A percentile compares a stretch with the other conserved stretches of the same genome.
Conservation (phyloP, 2,113 vertebrate genomes). For the Leuciscus idus region DNA sequence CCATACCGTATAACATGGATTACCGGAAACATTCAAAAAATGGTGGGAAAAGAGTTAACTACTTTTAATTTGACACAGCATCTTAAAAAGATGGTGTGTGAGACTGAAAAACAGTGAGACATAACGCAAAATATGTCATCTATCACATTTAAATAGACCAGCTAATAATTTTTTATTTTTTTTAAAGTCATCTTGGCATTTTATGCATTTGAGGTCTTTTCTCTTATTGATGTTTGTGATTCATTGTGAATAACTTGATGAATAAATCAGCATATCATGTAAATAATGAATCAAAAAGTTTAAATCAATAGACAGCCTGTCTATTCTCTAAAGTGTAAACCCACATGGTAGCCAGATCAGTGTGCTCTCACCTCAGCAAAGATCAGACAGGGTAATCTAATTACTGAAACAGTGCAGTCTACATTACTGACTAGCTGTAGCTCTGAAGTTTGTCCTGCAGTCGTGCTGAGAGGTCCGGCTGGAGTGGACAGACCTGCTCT, state of each 20-base stretch:
- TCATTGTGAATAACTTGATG: neutral
- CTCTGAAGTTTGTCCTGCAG: slow-evolving; percentile 15
- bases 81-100: too few relatives aligned
- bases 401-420: slow-evolving; percentile 12
- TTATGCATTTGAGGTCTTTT: neutral
- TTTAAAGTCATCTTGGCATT: neutral
- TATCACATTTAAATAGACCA: neutral
- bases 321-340: neutral
- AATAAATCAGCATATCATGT: neutral
- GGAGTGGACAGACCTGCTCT: slow-evolving; percentile 20
- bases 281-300: neutral
- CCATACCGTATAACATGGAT: too few relatives aligned
- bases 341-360: neutral
- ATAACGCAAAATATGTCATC: too few relatives aligned
- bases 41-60: too few relatives aligned
- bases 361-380: slow-evolving; percentile 8
- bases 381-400: slow-evolving; percentile 38
- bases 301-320: neutral
- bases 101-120: too few relatives aligned
- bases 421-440: slow-evolving; percentile 12
- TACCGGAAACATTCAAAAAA: too few relatives aligned
- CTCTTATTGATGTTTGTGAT: neutral
- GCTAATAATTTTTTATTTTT: neutral
- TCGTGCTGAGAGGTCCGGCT: slow-evolving; percentile 14
- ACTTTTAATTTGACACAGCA: too few relatives aligned